These are phyloP conservation scores for Entomobrya multifasciata DNA, from an alignment of 2,888 invertebrate genomes.

Conservation along the genomic window DNA sequence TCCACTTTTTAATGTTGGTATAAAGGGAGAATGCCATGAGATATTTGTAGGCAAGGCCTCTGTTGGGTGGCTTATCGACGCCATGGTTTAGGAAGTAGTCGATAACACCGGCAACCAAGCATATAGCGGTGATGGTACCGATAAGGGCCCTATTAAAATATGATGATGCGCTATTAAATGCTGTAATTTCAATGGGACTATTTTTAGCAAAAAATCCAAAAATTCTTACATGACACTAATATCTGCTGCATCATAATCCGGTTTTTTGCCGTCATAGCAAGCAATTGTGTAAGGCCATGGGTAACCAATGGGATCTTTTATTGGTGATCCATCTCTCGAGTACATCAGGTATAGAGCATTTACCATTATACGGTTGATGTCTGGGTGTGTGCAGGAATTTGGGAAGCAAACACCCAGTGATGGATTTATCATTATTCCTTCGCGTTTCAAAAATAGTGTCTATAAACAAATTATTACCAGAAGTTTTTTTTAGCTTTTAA, in stretches of 20 bases:
- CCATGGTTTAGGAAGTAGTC: constrained; percentile 63
- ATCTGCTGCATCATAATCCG: constrained; percentile 79
- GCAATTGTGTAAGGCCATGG: constrained; percentile 54
- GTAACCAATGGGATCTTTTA: neutral
- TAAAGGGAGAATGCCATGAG: constrained; percentile 86
- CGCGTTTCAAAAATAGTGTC: neutral
- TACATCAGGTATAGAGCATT: constrained; percentile 77
- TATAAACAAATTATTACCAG: neutral
- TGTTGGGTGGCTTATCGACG: constrained; percentile 57
- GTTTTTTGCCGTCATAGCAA: constrained; percentile 80
- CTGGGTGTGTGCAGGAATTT: constrained; percentile 81
- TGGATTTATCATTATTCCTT: constrained; percentile 49
- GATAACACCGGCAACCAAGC: constrained; percentile 32
- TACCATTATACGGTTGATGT: constrained; percentile 81
- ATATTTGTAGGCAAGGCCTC: constrained; percentile 64
- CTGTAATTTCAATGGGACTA: no score
- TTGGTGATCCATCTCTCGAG: no score
- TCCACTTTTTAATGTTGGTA: constrained; percentile 84
- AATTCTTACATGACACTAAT: constrained; percentile 80
- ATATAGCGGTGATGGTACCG: constrained; percentile 8
- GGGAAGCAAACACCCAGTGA: constrained; percentile 80
- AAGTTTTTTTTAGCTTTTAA: neutral
- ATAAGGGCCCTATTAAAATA: neutral
- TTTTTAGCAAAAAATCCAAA: no score
- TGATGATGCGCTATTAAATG: neutral